Base-by-base conservation (phyloP, 2,888 invertebrate genomes). In the Agrilus cyanescens region DNA sequence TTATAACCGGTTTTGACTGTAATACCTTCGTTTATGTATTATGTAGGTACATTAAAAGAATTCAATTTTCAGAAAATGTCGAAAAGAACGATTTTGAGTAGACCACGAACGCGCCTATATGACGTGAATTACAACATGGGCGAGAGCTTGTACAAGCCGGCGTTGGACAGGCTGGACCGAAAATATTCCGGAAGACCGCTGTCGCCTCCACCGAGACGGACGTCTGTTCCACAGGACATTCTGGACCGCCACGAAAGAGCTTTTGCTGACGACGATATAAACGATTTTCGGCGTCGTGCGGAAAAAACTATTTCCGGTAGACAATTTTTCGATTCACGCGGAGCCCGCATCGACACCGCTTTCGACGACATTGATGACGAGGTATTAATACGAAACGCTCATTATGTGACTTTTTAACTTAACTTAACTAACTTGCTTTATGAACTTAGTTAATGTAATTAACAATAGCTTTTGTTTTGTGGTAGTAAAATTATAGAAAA, bases 111-210 rank as follows among this genome's bases (percentile, higher is more conserved):
- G 20, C 82, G 82, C 65, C 81, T 88, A 57, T 88, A 89, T 63
- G 85, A 87, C 60, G 84, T 84, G 65, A 88, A 87, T 66, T 87
- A 85, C 69, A 80, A 83, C 67, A 82, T 84, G 61, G 86, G 86
- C 43, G 83, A 87, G 67, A 83, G 82, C 57, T 85, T 85, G 63
- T 88, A 88, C 71, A 80, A 79, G 53, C 78, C 84, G 10, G 80
- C 85, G 50, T 68, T 86, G 37, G 84, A 85, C 61, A 74, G 80
- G 45, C 66, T 86, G 51, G 85, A 86, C 61, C 76, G 80, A 51
- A 85, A 85, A 66, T 74, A 75, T 58, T 71, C 71, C 48, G 70
- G 70, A 41, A 68, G 74, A 44, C 71, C 73, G 7, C 48, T 62
- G 57, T 58, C 63, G 20, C 62, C 65, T 10, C 53, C 59, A 14